Conservation (phyloP, 2,113 vertebrate species). For the Oxygymnocypris stewartii region DNA sequence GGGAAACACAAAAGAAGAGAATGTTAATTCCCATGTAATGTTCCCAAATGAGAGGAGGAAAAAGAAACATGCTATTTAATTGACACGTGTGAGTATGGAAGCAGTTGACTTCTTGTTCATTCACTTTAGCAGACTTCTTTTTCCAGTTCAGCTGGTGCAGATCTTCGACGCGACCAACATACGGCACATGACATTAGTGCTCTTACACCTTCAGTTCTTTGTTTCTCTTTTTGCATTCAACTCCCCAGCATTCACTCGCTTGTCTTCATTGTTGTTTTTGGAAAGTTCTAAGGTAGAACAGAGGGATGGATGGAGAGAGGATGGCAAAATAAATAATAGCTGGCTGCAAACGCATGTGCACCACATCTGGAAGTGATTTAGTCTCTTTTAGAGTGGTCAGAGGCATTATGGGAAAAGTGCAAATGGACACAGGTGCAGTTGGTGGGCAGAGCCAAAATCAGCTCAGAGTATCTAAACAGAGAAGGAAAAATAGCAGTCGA, state of each 20-base stretch:
- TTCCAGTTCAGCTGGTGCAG: conserved; percentile 54
- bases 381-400: conserved; percentile 20
- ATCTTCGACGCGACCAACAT: conserved; percentile 44
- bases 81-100: conserved; percentile 54
- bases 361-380: conserved; percentile 63
- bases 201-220: conserved; percentile 50
- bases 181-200: conserved; percentile 58
- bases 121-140: conserved; percentile 46
- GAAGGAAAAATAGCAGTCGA: conserved; percentile 8
- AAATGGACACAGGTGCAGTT: conserved; percentile 35
- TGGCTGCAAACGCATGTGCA: conserved; percentile 62
- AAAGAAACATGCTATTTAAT: conserved; percentile 55
- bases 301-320: conserved; percentile 35
- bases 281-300: conserved; percentile 41
- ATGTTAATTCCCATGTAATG: conserved; percentile 45
- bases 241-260: neutral
- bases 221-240: neutral
- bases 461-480: neutral
- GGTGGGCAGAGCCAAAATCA: conserved; percentile 27
- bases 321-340: conserved; percentile 63
- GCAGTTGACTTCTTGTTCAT: conserved; percentile 62
- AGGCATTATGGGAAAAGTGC: conserved; percentile 44
- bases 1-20: conserved; percentile 28
- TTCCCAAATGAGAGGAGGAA: conserved; percentile 33
- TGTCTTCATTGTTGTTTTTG: conserved; percentile 35